Evolutionary conservation across 37 sponge, comb jelly and placozoan genomes (phyloP).

Genomic region (Ephydatia muelleri): DNA sequence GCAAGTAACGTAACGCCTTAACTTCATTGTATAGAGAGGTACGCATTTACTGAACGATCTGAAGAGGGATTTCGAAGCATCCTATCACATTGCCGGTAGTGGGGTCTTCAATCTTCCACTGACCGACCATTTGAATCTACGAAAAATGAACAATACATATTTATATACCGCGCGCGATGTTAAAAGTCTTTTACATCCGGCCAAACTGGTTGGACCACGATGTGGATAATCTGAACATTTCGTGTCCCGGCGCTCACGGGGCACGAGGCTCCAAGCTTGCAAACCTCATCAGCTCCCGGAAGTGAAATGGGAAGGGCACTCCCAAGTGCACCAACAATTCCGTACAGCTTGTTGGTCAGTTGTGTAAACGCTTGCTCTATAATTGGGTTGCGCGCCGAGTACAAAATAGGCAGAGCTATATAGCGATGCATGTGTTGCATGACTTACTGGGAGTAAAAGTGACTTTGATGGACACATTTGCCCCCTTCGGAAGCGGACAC

Average conservation of each 20-base stretch:
- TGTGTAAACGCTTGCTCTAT: too few relatives aligned
- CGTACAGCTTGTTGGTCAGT: conserved; percentile 16
- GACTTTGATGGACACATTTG: conserved; percentile 7
- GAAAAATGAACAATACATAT: background rate
- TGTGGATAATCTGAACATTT: background rate
- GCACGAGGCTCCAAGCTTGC: conserved; percentile 26
- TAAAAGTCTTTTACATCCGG: conserved; percentile 43
- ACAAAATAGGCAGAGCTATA: too few relatives aligned
- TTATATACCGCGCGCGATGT: too few relatives aligned
- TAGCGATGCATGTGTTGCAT: too few relatives aligned
- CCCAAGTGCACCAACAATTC: conserved; percentile 31
- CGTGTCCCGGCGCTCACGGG: background rate
- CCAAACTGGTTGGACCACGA: background rate
- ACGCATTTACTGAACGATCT: conserved; percentile 11
- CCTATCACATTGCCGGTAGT: background rate
- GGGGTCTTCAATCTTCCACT: conserved; percentile 12
- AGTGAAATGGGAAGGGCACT: conserved; percentile 8
- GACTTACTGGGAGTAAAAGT: conserved; percentile 30
- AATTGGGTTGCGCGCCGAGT: too few relatives aligned
- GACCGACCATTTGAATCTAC: background rate
- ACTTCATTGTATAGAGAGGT: too few relatives aligned
- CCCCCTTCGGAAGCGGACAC: conserved; percentile 17
- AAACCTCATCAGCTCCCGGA: background rate
- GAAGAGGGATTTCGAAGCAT: conserved; percentile 32
- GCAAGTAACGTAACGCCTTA: too few relatives aligned